Conservation (phyloP, 2,113 vertebrate species). For the Trochalopteron elliotii region DNA sequence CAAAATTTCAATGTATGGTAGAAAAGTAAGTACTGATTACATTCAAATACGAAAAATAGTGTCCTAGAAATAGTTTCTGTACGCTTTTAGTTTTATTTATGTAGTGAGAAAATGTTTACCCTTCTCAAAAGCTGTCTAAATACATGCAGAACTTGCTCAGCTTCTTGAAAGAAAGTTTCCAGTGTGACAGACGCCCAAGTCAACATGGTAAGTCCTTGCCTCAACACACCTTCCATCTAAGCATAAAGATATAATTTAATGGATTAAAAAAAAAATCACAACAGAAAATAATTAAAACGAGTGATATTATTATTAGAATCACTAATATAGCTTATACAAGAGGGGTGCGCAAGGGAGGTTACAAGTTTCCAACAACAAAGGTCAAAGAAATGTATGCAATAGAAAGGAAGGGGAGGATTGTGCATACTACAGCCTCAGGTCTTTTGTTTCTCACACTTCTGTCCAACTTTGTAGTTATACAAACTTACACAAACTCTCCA, state of each 20-base stretch:
- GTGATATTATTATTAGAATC: neutral
- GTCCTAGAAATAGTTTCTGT: neutral
- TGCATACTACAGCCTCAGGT: neutral
- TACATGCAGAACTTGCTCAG: slow-evolving; percentile 72
- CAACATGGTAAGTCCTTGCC: slow-evolving; percentile 77
- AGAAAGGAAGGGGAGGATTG: neutral
- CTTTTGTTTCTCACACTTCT: neutral
- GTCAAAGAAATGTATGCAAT: neutral
- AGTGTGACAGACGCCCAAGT: slow-evolving; percentile 84
- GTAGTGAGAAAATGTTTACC: slow-evolving; percentile 58
- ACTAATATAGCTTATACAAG: neutral
- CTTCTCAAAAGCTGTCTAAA: slow-evolving; percentile 79
- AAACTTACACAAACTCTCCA: neutral
- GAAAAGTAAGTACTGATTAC: neutral
- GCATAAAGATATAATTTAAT: neutral
- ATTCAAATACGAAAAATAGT: neutral
- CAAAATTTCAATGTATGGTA: neutral
- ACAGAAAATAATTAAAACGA: neutral
- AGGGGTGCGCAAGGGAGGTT: neutral
- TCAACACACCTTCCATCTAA: slow-evolving; percentile 80
- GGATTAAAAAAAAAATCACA: neutral
- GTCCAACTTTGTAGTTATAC: neutral
- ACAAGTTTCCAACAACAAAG: neutral
- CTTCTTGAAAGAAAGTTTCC: slow-evolving; percentile 80
- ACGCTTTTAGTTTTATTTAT: neutral